Conservation (phyloP, 2,113 vertebrate genomes). For the Chionodraco myersi region DNA sequence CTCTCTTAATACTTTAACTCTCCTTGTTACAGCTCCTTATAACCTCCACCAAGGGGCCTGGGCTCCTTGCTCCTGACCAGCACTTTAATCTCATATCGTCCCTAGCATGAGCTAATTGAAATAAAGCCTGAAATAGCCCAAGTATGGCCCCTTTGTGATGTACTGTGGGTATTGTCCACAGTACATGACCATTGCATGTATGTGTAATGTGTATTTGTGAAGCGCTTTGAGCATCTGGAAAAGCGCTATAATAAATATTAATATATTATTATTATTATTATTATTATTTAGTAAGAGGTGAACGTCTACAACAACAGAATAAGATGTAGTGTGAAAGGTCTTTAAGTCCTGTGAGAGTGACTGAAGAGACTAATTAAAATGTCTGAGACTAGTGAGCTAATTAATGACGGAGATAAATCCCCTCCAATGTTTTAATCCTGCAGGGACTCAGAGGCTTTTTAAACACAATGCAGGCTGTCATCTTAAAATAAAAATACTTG, state of each 20-base stretch:
- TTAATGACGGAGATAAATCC: constrained; percentile 59
- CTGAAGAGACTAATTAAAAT: constrained; percentile 68
- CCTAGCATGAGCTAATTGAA: constrained; percentile 55
- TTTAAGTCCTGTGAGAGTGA: constrained; percentile 59
- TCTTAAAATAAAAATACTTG: constrained; percentile 33
- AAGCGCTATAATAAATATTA: no score
- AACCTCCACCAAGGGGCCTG: constrained; percentile 14
- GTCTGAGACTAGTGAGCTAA: constrained; percentile 53
- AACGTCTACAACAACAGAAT: constrained; percentile 40
- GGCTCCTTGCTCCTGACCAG: constrained; percentile 22
- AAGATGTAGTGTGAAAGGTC: constrained; percentile 17
- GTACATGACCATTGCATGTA: no score
- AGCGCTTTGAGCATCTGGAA: no score
- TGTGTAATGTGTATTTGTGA: no score
- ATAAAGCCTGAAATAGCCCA: constrained; percentile 36
- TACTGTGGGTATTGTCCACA: no score
- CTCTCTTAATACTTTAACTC: constrained; percentile 1
- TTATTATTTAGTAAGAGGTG: constrained; percentile 25
- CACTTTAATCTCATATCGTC: constrained; percentile 55
- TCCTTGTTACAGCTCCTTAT: constrained; percentile 1
- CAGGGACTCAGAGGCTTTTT: constrained; percentile 30
- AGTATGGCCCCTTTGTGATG: constrained; percentile 19
- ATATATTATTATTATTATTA: no score
- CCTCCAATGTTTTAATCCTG: constrained; percentile 22
- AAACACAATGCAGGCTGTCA: constrained; percentile 33